Evolutionary conservation across 2,113 vertebrate species (phyloP), one percentile per base, ranked within the genome.

Genomic region (Atlantisia rogersi): DNA sequence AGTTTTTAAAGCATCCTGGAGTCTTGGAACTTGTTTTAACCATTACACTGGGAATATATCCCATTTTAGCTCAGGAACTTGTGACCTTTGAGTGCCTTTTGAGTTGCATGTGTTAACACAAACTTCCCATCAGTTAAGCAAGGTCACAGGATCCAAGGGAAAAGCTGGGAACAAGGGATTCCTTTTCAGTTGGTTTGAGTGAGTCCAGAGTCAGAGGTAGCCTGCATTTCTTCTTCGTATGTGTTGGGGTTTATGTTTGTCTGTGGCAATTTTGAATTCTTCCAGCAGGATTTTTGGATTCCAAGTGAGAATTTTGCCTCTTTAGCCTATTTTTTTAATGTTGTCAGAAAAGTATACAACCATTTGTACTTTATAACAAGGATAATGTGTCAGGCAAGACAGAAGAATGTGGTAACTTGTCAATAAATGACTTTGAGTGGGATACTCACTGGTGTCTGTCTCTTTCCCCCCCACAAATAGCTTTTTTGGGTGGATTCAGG

Each of bases 11-110:
- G 81, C 18, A 10, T 93, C 40, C 37, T 65, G 67, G 71, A 76
- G 55, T 94, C 58, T 83, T 29, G 46, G 75, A 53, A 52, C 79
- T 76, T 83, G 59, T 95, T 96, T 91, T 73, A 93, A 42, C 53
- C 89, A 79, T 94, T 64, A 26, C 32, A 52, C 93, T 86, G 93
- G 94, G 94, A 97, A 65, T 65, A n/a, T 67, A 81, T 90, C 97
- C 97, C 94, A 2, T 86, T 88, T 97, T 69, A 96, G 93, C 97
- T 98, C 98, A 98, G 98, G 97, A 98, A 97, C 96, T 97, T 97
- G 93, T 94, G 97, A 96, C 91, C 92, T 98, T 82, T 48, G 90
- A 97, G 98, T 98, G 97, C 98, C 98, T 96, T 98, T 97, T 90
- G 88, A 97, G 97, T 96, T 77, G 73, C 20, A 84, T 35, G 69